Conservation (phyloP, 2,888 invertebrate species). For the Teleiodes luculella region DNA sequence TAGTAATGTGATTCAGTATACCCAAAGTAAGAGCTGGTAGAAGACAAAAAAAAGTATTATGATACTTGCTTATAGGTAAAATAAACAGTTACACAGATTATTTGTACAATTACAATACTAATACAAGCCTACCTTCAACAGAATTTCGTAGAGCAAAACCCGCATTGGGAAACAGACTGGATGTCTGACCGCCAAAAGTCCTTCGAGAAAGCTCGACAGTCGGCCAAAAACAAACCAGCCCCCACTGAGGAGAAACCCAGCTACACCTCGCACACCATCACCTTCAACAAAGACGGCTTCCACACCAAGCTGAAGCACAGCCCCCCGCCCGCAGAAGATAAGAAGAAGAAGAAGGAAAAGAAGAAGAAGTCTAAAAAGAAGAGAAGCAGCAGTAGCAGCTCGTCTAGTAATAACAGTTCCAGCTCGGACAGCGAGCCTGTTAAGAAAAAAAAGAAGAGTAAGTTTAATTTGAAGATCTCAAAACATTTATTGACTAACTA, state of each 20-base stretch:
- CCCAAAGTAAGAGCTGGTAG: no score
- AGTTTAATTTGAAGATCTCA: conserved; percentile 20
- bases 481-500: no score
- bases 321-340: conserved; percentile 45
- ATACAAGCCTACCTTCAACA: conserved; percentile 39
- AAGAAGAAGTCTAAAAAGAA: conserved; percentile 72
- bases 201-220: conserved; percentile 70
- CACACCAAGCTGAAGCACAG: conserved; percentile 58
- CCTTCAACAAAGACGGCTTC: conserved; percentile 70
- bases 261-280: conserved; percentile 69
- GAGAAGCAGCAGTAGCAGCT: conserved; percentile 47
- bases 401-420: conserved; percentile 42
- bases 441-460: conserved; percentile 77
- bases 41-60: no score
- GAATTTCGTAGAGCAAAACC: conserved; percentile 90
- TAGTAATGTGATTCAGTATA: no score
- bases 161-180: conserved; percentile 93
- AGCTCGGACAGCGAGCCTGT: conserved; percentile 57
- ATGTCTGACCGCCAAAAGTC: conserved; percentile 88
- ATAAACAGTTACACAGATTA: background rate
- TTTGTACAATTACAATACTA: background rate
- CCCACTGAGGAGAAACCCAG: conserved; percentile 51
- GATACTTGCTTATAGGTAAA: no score
- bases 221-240: conserved; percentile 22
- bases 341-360: conserved; percentile 78